Percentiles rank a stretch among this genome's conserved stretches.
phyloP scores from a whole-genome alignment of 2,888 invertebrate genomes.

The Eueremaeus valkanovi region DNA sequence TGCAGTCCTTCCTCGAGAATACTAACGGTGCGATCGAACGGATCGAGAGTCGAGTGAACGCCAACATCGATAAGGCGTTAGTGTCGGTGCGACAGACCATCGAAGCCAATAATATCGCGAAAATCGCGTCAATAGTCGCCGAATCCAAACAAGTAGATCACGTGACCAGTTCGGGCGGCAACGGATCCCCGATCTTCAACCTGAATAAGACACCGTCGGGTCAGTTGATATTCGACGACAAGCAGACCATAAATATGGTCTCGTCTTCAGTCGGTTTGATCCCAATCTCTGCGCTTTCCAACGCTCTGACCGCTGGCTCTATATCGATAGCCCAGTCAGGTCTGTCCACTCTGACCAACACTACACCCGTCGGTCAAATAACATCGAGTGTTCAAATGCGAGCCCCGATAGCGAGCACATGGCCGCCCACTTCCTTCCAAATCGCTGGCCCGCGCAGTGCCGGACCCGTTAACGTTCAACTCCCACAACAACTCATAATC shows the following conservation, averaged over 20 bases:
- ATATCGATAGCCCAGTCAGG: constrained; percentile 17
- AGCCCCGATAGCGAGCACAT: not conserved
- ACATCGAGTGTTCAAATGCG: constrained; percentile 22
- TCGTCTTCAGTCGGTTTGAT: constrained; percentile 36
- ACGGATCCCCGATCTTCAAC: not conserved
- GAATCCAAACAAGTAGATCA: constrained; percentile 34
- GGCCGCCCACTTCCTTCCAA: constrained; percentile 14
- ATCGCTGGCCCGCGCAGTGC: constrained; percentile 25
- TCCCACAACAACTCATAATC: constrained; percentile 41
- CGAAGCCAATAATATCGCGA: not conserved
- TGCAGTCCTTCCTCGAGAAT: constrained; percentile 50
- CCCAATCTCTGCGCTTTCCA: constrained; percentile 24
- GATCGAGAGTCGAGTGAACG: constrained; percentile 4
- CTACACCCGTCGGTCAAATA: not conserved
- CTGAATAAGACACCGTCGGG: not conserved
- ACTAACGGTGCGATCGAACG: constrained; percentile 39
- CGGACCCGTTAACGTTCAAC: constrained; percentile 20
- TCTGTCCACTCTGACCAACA: constrained; percentile 11
- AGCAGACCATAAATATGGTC: constrained; percentile 34
- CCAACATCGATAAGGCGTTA: constrained; percentile 22
- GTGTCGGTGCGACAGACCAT: not conserved
- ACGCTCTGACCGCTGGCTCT: not conserved
- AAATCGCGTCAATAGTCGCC: not conserved
- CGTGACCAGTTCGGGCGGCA: constrained; percentile 35
- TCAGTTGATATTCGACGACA: constrained; percentile 4